Evolutionary conservation across 1,140 invertebrate species (phyloP), one percentile per base, ranked within the genome.

Genomic region (Heliconius hewitsoni): DNA sequence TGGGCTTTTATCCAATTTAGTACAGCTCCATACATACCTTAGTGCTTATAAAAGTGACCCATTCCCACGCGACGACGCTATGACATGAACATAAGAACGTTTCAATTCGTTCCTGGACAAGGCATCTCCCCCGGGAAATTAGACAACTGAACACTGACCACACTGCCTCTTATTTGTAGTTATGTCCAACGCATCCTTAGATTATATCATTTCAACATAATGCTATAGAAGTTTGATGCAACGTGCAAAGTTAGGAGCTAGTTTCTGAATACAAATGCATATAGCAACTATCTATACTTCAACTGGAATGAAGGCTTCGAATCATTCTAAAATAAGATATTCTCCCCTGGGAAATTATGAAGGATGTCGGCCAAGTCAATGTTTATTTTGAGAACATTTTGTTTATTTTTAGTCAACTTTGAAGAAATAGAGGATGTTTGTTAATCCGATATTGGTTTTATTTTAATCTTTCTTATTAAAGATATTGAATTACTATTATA

Each of bases 101-200:
- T 92, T 92, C 90, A 90, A 93, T 93, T 91, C 91, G 90, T 89
- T 86, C 86, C 82, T 84, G 88, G 83, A 86, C 88, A 88, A 88
- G 84, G 81, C 87, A 79, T 39, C 50, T 89, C 91, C 91, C 91
- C 27, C 80, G 91, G 92, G 92, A 93, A 93, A 93, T 93, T 93
- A 92, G 87, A 83, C 85, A 90, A 85, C 87, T 85, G 84, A 86
- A 90, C 88, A 86, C 83, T 83, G 91, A 90, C 91, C 91, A 89
- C 87, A 66, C 1, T 66, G 60, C 60, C 60, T 66, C 23, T 66
- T 66, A 66, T 66, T 66, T 66, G 84, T 88, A 66, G 60, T 66
- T 66, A 66, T 57, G n/a, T 57, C 8, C 9, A 57, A 57, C 55
- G 85, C 55, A 57, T 66, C 60, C 3, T 66, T 66, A 66, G 60